phyloP scores from a whole-genome alignment of 2,888 invertebrate species.

The Cylloceria caligata region DNA sequence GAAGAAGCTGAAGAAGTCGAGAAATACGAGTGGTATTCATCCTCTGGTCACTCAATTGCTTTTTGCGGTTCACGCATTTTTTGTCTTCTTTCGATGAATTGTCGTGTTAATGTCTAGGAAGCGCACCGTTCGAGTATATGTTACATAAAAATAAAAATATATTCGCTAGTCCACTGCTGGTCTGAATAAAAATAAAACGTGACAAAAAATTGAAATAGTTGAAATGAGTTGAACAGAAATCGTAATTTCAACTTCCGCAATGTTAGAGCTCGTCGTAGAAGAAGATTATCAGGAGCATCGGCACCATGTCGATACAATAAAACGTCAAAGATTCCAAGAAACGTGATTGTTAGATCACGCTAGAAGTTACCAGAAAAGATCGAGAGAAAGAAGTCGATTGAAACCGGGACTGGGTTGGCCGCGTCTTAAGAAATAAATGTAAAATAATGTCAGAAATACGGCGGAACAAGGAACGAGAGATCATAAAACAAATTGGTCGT shows the following conservation, averaged over 20 bases:
- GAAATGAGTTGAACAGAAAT: not conserved
- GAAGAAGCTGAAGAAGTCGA: conserved; percentile 49
- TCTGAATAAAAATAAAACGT: not conserved
- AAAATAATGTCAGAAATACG: conserved; percentile 6
- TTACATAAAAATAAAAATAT: not conserved
- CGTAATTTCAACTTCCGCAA: not conserved
- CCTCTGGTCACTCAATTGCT: conserved; percentile 46
- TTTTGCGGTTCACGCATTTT: conserved; percentile 39
- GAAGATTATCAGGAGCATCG: not conserved
- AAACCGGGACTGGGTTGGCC: not conserved
- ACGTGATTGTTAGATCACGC: not conserved
- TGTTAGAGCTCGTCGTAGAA: not conserved
- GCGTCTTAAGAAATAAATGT: not conserved
- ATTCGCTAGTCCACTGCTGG: not conserved
- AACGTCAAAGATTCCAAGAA: not conserved
- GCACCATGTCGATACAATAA: not conserved
- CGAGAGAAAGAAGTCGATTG: not conserved
- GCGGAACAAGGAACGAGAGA: not conserved
- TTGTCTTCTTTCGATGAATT: not conserved
- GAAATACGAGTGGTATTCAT: conserved; percentile 51
- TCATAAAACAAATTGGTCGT: conserved; percentile 37
- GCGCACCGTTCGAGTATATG: conserved; percentile 15
- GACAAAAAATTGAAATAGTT: not conserved
- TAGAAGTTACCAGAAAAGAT: not conserved
- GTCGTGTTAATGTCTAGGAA: conserved; percentile 35